Evolutionary conservation across 2,888 invertebrate genomes (phyloP), one percentile per base, ranked within the genome.

Genomic region (Phaonia tiefii): DNA sequence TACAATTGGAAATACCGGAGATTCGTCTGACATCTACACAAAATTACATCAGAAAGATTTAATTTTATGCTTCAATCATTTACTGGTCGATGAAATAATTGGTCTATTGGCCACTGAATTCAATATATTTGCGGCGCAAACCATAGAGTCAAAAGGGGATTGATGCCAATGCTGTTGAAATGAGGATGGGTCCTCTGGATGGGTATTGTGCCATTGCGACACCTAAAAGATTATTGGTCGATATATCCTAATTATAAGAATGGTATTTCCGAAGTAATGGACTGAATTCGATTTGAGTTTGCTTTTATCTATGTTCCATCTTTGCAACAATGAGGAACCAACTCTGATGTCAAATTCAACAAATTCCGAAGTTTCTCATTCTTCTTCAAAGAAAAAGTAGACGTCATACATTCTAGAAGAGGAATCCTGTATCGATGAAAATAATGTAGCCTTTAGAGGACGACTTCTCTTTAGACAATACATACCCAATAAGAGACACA

Each of bases 241-340:
- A n/a, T n/a, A n/a, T n/a, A n/a, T n/a, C n/a, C n/a, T n/a, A n/a
- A n/a, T n/a, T n/a, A n/a, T n/a, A n/a, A n/a, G 65, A 65, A 25
- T 65, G 4, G 46, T 46, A 25, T 44, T 65, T 65, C 65, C 42
- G 15, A 44, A n/a, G n/a, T n/a, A n/a, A n/a, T n/a, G n/a, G n/a
- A n/a, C n/a, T n/a, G n/a, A n/a, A n/a, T n/a, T n/a, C 46, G 25
- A 65, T 65, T 65, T 65, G 46, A 65, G 65, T 65, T 65, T n/a
- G n/a, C n/a, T n/a, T n/a, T n/a, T n/a, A n/a, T n/a, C n/a, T n/a
- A n/a, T n/a, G n/a, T n/a, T n/a, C n/a, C n/a, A n/a, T n/a, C n/a
- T n/a, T n/a, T n/a, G n/a, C n/a, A n/a, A n/a, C n/a, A n/a, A n/a
- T n/a, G 8, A n/a, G n/a, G n/a, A n/a, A n/a, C n/a, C n/a, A n/a